Evolutionary conservation across 2,888 invertebrate species (phyloP).

Genomic region (Sussaba pulchella): DNA sequence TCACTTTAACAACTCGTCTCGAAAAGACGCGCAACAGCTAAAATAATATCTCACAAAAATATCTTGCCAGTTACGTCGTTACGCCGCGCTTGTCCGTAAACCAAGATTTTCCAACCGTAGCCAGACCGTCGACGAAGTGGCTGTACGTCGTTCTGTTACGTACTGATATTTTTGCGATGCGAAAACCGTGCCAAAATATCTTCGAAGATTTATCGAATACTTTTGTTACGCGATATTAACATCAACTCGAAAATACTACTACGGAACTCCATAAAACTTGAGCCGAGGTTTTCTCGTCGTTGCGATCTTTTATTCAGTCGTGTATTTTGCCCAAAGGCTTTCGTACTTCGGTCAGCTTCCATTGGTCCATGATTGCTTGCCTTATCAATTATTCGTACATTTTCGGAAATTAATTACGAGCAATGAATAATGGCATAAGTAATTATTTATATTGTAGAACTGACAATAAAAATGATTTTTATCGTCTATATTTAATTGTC

Average conservation of each 20-base stretch:
- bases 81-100: constrained; percentile 12
- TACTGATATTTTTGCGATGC: constrained; percentile 70
- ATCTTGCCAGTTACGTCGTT: constrained; percentile 53
- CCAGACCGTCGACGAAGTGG: neutral
- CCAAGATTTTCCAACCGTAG: constrained; percentile 14
- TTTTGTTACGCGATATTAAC: constrained; percentile 68
- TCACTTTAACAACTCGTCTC: constrained; percentile 50
- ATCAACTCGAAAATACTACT: constrained; percentile 38
- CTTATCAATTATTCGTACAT: too few species aligned
- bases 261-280: constrained; percentile 25
- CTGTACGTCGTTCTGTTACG: neutral
- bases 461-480: too few species aligned
- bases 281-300: neutral
- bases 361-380: neutral
- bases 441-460: too few species aligned
- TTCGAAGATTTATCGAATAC: constrained; percentile 72
- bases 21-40: constrained; percentile 41
- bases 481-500: too few species aligned
- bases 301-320: neutral
- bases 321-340: too few species aligned
- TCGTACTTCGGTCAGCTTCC: neutral
- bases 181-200: constrained; percentile 70
- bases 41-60: constrained; percentile 62
- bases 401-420: too few species aligned
- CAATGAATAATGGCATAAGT: too few species aligned